Conservation (phyloP, 2,797 vertebrate species). For the Crocodylus rhombifer region DNA sequence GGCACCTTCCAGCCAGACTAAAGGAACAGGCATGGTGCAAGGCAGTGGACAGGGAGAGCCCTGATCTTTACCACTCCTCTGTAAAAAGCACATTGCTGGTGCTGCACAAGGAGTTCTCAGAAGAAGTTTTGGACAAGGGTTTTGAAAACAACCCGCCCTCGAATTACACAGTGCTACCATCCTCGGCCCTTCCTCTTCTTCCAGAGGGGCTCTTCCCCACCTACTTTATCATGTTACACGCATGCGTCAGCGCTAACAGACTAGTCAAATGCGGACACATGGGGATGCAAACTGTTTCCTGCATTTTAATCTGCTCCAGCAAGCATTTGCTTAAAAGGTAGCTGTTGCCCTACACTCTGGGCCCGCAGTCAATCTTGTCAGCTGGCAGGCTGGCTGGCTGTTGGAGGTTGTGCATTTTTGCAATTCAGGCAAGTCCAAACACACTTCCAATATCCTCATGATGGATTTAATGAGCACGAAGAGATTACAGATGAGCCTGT, state of each 20-base stretch:
- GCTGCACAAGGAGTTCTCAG: background rate
- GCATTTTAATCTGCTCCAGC: background rate
- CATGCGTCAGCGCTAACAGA: background rate
- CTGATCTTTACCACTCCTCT: background rate
- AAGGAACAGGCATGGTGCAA: background rate
- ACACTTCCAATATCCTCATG: background rate
- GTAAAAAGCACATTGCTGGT: background rate
- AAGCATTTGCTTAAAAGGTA: background rate
- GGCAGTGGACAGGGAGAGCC: background rate
- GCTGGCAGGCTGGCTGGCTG: background rate
- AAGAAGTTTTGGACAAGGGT: background rate
- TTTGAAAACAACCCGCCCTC: background rate
- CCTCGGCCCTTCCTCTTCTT: background rate
- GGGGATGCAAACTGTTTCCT: background rate
- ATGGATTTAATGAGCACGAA: background rate
- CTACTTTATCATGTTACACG: background rate
- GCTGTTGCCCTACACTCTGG: background rate
- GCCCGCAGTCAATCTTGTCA: background rate
- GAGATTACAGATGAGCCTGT: background rate
- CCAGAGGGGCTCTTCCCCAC: background rate
- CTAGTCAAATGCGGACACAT: too few species aligned
- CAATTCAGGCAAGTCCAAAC: background rate
- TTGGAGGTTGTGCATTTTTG: background rate
- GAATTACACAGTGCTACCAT: background rate
- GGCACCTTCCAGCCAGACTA: background rate